Conservation (phyloP, 2,113 vertebrate genomes). For the Leucosticte australis region DNA sequence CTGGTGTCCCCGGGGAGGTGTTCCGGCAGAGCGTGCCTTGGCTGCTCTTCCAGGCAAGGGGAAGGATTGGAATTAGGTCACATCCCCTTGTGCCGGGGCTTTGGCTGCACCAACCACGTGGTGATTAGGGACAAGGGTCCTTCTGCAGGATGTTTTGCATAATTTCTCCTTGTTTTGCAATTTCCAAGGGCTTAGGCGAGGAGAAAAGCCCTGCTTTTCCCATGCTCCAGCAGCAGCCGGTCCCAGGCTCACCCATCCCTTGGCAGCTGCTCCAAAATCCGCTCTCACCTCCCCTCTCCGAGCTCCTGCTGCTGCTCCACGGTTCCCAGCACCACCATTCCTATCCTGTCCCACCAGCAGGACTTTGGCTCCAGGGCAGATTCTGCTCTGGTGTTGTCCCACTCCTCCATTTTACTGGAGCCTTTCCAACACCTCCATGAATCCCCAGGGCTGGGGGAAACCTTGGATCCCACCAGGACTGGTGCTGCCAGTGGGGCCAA, state of each 20-base stretch:
- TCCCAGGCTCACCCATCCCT: neutral
- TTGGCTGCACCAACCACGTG: neutral
- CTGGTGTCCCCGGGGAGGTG: neutral
- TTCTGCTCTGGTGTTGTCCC: neutral
- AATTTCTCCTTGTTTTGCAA: slow-evolving; percentile 60
- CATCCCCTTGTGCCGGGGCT: slow-evolving; percentile 22
- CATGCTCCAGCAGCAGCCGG: neutral
- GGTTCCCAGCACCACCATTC: fast-evolving
- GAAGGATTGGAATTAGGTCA: slow-evolving; percentile 18
- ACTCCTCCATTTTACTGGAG: neutral
- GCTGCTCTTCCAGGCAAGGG: neutral
- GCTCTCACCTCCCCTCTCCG: fast-evolving
- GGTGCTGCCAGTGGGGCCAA: fast-evolving
- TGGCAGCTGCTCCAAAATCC: fast-evolving
- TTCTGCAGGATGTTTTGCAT: slow-evolving; percentile 29
- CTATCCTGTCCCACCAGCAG: neutral
- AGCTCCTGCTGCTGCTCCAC: neutral
- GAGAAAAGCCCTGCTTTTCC: slow-evolving; percentile 23
- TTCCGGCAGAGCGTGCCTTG: neutral
- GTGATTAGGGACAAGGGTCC: slow-evolving; percentile 53
- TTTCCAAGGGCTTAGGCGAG: neutral
- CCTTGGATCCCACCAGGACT: fast-evolving
- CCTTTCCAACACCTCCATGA: fast-evolving
- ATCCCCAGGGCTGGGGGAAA: neutral
- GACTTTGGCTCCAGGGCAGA: neutral